Conservation (phyloP, 2,113 vertebrate species). For the Epinephelus moara region DNA sequence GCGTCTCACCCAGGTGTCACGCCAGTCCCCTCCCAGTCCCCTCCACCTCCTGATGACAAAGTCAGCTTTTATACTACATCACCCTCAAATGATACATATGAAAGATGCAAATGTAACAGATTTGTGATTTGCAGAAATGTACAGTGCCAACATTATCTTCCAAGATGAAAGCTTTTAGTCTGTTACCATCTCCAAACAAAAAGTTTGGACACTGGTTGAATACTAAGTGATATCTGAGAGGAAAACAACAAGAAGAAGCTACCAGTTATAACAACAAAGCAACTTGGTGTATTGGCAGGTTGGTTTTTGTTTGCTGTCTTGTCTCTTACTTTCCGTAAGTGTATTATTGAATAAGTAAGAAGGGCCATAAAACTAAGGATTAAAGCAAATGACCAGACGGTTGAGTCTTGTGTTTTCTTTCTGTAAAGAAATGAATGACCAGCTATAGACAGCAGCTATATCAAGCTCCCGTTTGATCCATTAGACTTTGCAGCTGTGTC, state of each 20-base stretch:
- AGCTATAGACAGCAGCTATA: not conserved
- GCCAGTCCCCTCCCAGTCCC: too few relatives aligned
- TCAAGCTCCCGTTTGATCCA: conserved; percentile 36
- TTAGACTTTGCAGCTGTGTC: conserved; percentile 34
- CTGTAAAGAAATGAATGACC: conserved; percentile 19
- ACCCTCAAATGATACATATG: too few relatives aligned
- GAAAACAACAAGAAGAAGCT: too few relatives aligned
- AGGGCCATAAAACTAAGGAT: not conserved
- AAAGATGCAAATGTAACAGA: too few relatives aligned
- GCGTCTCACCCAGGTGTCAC: too few relatives aligned
- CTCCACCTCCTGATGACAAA: too few relatives aligned
- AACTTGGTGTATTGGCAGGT: not conserved
- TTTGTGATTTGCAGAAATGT: too few relatives aligned
- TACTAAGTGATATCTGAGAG: too few relatives aligned
- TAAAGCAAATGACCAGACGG: not conserved
- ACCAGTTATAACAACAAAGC: too few relatives aligned
- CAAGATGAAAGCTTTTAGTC: conserved; percentile 27
- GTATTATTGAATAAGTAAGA: not conserved
- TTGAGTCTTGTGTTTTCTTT: not conserved
- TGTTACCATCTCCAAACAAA: conserved; percentile 12
- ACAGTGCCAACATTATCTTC: not conserved
- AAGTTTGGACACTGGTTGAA: not conserved
- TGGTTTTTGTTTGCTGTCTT: not conserved
- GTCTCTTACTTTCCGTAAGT: not conserved
- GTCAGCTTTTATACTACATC: too few relatives aligned